Evolutionary conservation across 1,140 invertebrate species (phyloP), one percentile per base, ranked within the genome.

Genomic region (Brachionus plicatilis): DNA sequence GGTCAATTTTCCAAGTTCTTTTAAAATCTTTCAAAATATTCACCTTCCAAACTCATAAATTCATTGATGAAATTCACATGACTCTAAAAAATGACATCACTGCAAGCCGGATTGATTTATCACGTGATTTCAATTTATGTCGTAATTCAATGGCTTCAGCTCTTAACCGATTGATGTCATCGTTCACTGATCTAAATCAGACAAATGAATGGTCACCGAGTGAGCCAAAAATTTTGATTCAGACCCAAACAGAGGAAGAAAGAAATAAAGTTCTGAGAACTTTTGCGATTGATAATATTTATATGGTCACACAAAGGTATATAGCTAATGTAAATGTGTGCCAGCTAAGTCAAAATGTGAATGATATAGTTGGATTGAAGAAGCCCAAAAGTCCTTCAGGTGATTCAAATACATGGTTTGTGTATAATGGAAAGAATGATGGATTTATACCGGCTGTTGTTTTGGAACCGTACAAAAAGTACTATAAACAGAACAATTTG

Each of bases 311-410:
- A 11, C 53, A 82, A 47, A 82, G 33, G 20, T 82, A 82, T 47
- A 29, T 68, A 12, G 37, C 79, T 14, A 68, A 82, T 47, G 3
- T 14, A 24, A 65, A 41, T 20, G 27, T 82, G 79, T 65, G 53
- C 41, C 79, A 82, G 20, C 20, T 82, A 6, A 27, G 20, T 5
- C 79, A 65, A 60, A 82, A 60, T 68, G 43, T 82, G 9, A 68
- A 68, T 43, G 79, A 82, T 65, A 33, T 82, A 24, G 79, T 82
- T 24, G 79, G 79, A 20, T 82, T 82, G n/a, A 82, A 41, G 33
- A 82, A 65, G 11, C 33, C 79, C 3, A 56, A 82, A 14, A 47
- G 24, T 68, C 53, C 29, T 27, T 11, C 20, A 11, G 41, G 41
- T 47, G 37, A 68, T n/a, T 11, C n/a, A 14, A 45, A 82, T 47